Percentiles rank a stretch among this genome's conserved stretches.
phyloP scores from a whole-genome alignment of 2,113 vertebrate species.

The Tangachromis dhanisi region DNA sequence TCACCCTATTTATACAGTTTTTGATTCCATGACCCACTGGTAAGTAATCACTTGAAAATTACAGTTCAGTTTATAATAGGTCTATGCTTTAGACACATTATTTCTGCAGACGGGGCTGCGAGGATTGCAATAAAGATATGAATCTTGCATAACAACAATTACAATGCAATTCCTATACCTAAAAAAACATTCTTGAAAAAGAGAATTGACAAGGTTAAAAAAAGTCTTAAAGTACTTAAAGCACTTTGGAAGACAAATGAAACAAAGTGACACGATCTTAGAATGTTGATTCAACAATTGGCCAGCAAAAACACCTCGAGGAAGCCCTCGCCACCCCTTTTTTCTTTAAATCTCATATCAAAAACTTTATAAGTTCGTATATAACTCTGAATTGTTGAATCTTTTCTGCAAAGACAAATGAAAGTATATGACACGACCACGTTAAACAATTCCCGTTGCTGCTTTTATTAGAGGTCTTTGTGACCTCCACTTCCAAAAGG shows the following conservation, averaged over 20 bases:
- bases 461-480: slow-evolving; percentile 29
- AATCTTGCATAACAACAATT: slow-evolving; percentile 70
- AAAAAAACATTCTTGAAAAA: slow-evolving; percentile 4
- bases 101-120: slow-evolving; percentile 54
- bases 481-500: slow-evolving; percentile 49
- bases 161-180: slow-evolving; percentile 32
- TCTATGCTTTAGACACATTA: slow-evolving; percentile 64
- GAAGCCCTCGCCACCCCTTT: neutral
- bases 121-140: slow-evolving; percentile 65
- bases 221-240: slow-evolving; percentile 22
- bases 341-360: neutral
- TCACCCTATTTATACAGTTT: slow-evolving; percentile 80
- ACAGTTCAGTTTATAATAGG: slow-evolving; percentile 70
- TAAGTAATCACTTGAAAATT: slow-evolving; percentile 85
- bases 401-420: neutral
- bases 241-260: slow-evolving; percentile 11
- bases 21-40: slow-evolving; percentile 77
- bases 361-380: neutral
- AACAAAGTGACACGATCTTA: neutral
- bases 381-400: slow-evolving; percentile 1
- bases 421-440: neutral
- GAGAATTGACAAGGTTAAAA: slow-evolving; percentile 40
- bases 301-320: neutral
- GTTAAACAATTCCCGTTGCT: slow-evolving; percentile 36
- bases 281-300: slow-evolving; percentile 17